phyloP scores from a whole-genome alignment of 2,113 vertebrate species.

The Poeciliopsis retropinna region DNA sequence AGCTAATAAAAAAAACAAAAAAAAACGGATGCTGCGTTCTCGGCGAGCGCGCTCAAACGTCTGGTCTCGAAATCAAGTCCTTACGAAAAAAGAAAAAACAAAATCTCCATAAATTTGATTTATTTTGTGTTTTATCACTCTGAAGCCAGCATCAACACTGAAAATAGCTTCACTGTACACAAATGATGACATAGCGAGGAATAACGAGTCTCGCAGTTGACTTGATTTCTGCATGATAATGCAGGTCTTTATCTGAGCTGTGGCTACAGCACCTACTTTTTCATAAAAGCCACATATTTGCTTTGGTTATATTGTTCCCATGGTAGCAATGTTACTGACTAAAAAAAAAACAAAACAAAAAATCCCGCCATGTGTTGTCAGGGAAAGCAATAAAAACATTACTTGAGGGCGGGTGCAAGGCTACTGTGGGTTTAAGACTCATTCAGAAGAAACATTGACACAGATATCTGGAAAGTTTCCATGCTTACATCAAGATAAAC shows the following conservation, averaged over 20 bases:
- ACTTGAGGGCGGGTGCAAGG: slow-evolving; percentile 14
- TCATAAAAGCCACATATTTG: slow-evolving; percentile 54
- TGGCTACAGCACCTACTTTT: slow-evolving; percentile 37
- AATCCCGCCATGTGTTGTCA: slow-evolving; percentile 21
- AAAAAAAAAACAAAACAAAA: slow-evolving; percentile 1
- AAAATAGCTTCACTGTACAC: not conserved
- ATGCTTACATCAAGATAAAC: slow-evolving; percentile 31
- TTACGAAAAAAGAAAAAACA: not conserved
- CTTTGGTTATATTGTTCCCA: slow-evolving; percentile 44
- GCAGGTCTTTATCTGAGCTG: slow-evolving; percentile 10
- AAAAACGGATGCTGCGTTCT: not conserved
- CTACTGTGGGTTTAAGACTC: slow-evolving; percentile 33
- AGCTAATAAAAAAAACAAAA: not conserved
- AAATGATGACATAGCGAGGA: slow-evolving; percentile 6
- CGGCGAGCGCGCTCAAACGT: not conserved
- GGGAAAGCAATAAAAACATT: slow-evolving; percentile 40
- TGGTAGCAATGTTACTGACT: slow-evolving; percentile 20
- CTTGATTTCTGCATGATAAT: slow-evolving; percentile 28
- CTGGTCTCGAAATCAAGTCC: not conserved
- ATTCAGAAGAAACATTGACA: slow-evolving; percentile 39
- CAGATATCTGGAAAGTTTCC: slow-evolving; percentile 21
- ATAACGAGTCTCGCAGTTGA: not conserved
- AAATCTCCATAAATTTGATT: not conserved
- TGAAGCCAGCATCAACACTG: not conserved
- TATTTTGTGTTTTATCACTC: slow-evolving; percentile 1